These are phyloP conservation scores for Nicator chloris DNA, from an alignment of 2,113 vertebrate genomes.

Conservation along the genomic window DNA sequence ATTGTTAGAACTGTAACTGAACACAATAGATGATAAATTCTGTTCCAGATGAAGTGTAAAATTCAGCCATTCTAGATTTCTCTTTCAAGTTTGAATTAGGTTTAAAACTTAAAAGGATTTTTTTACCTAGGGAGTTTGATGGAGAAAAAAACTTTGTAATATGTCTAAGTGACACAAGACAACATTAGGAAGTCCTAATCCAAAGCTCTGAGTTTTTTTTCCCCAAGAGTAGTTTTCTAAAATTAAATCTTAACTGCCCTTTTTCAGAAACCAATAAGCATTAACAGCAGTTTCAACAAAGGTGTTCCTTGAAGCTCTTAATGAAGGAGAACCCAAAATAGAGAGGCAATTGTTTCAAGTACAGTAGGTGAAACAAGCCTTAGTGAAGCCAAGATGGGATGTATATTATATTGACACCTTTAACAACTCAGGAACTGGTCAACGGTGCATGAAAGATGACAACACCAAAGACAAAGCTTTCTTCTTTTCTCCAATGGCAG, in stretches of 20 bases:
- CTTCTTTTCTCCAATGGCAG: not conserved
- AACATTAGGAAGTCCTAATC: not conserved
- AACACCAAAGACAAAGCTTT: not conserved
- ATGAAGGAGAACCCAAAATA: not conserved
- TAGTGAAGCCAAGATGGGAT: not conserved
- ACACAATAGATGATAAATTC: not conserved
- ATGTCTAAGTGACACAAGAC: not conserved
- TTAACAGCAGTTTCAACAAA: not conserved
- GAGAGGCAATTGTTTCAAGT: not conserved
- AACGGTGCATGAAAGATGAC: rapidly evolving
- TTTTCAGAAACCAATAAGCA: not conserved
- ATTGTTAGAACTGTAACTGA: not conserved
- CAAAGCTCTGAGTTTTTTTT: not conserved
- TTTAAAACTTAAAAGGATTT: not conserved
- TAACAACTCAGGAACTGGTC: not conserved
- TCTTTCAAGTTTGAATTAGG: not conserved
- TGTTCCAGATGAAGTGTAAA: not conserved
- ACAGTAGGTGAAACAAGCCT: not conserved
- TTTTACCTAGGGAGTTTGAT: not conserved
- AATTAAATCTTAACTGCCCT: not conserved
- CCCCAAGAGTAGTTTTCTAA: not conserved
- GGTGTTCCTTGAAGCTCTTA: not conserved
- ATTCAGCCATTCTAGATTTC: not conserved
- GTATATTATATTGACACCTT: not conserved
- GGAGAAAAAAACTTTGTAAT: not conserved